Evolutionary conservation across 2,888 invertebrate species (phyloP).

Genomic region (Myathropa florea): DNA sequence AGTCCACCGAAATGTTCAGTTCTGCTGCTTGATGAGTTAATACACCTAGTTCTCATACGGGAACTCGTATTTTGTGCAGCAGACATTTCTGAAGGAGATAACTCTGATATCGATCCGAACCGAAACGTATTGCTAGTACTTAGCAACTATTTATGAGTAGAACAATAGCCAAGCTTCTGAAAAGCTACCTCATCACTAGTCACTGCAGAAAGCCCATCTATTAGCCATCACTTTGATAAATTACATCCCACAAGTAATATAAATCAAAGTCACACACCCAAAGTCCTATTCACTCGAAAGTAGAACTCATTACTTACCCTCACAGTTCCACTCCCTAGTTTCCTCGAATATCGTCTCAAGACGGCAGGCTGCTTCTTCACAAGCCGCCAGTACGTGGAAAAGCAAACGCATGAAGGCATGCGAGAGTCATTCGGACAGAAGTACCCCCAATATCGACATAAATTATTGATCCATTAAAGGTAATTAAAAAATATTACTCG

Average conservation of each 20-base stretch:
- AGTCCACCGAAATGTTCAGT: too few relatives aligned
- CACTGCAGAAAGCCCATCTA: not conserved
- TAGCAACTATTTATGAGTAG: too few relatives aligned
- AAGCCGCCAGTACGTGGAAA: slow-evolving; percentile 9
- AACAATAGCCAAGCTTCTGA: not conserved
- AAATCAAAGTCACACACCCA: not conserved
- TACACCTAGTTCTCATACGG: too few relatives aligned
- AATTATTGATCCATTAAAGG: slow-evolving; percentile 65
- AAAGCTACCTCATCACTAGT: not conserved
- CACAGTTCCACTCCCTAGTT: not conserved
- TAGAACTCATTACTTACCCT: not conserved
- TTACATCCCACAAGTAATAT: not conserved
- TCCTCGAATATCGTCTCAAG: not conserved
- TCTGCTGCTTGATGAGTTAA: too few relatives aligned
- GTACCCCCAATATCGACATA: slow-evolving; percentile 45
- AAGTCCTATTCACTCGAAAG: not conserved
- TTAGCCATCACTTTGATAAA: not conserved
- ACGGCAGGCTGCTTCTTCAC: not conserved
- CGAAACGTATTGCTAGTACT: too few relatives aligned
- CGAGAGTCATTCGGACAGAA: slow-evolving; percentile 18
- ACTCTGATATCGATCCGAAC: too few relatives aligned
- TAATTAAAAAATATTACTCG: slow-evolving; percentile 46
- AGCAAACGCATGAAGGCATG: slow-evolving; percentile 34
- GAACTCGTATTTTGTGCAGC: too few relatives aligned
- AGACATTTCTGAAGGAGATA: too few relatives aligned